These are phyloP conservation scores for Enteromius thamalakanensis DNA, from an alignment of 2,797 vertebrate species.

Conservation along the genomic window DNA sequence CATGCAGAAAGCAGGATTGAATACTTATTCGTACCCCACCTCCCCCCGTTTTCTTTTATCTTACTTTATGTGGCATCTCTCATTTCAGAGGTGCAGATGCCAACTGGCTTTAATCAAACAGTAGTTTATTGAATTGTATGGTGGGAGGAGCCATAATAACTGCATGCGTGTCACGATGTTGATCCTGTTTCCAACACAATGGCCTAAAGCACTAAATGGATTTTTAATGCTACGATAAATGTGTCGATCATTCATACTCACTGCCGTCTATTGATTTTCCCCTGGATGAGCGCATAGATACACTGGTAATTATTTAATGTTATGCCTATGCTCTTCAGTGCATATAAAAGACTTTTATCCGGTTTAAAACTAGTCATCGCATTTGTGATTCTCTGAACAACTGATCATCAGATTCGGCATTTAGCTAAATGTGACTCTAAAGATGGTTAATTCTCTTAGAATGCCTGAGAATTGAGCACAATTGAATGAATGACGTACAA, in stretches of 20 bases:
- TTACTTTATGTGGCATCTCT: not conserved
- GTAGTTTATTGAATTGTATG: not conserved
- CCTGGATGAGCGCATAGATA: slow-evolving; percentile 12
- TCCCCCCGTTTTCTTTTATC: not conserved
- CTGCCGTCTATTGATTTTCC: slow-evolving; percentile 27
- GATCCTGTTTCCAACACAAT: slow-evolving; percentile 17
- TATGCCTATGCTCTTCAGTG: not conserved
- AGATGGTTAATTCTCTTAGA: slow-evolving; percentile 3
- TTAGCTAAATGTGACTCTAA: not conserved
- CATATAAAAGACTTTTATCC: not conserved
- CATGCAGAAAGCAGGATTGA: slow-evolving; percentile 49
- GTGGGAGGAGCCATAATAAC: slow-evolving; percentile 3
- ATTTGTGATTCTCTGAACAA: not conserved
- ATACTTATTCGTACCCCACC: slow-evolving; percentile 42
- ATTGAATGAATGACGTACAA: not conserved
- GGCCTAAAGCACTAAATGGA: slow-evolving; percentile 15
- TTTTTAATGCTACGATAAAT: slow-evolving; percentile 33
- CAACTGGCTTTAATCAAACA: not conserved
- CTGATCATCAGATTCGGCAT: not conserved
- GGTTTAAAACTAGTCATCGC: not conserved
- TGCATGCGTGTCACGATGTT: slow-evolving; percentile 11
- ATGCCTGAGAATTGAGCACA: slow-evolving; percentile 1
- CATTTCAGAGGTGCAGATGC: not conserved
- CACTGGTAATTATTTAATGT: slow-evolving; percentile 19
- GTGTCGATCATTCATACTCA: slow-evolving; percentile 18